phyloP scores from a whole-genome alignment of 2,888 invertebrate species.

The Xylota segnis region DNA sequence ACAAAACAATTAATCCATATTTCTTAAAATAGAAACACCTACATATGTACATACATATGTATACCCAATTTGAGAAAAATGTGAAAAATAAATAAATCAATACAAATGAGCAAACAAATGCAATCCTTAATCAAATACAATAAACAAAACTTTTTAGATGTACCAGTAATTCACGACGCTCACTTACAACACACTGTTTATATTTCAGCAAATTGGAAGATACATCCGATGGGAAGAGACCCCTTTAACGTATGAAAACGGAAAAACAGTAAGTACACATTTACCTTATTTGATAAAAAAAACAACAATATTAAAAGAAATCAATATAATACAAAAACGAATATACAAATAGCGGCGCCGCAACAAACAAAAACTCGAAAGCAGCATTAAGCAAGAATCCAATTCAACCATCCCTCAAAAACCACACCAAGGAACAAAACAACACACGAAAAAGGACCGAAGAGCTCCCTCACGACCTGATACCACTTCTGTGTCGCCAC shows the following conservation, averaged over 20 bases:
- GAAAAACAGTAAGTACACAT: constrained; percentile 80
- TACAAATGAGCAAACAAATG: neutral
- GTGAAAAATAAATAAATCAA: too few species aligned
- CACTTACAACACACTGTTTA: too few species aligned
- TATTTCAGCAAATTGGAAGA: constrained; percentile 81
- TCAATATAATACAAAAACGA: constrained; percentile 4
- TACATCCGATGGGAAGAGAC: constrained; percentile 82
- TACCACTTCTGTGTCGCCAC: constrained; percentile 14
- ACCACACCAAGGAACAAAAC: neutral
- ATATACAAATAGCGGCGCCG: constrained; percentile 27
- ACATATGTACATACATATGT: too few species aligned
- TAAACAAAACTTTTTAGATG: neutral
- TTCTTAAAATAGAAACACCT: too few species aligned
- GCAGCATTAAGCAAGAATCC: neutral
- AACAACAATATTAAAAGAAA: neutral
- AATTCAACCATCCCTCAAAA: neutral
- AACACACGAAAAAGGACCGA: constrained; percentile 21
- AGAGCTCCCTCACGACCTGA: constrained; percentile 21
- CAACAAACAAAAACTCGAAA: constrained; percentile 32
- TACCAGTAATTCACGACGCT: neutral
- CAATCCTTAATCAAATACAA: neutral
- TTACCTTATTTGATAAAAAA: neutral
- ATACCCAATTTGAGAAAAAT: too few species aligned
- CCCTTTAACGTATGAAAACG: constrained; percentile 80
- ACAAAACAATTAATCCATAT: too few species aligned